Base-by-base conservation (phyloP, 2,797 vertebrate genomes). In the Tapirus indicus region DNA sequence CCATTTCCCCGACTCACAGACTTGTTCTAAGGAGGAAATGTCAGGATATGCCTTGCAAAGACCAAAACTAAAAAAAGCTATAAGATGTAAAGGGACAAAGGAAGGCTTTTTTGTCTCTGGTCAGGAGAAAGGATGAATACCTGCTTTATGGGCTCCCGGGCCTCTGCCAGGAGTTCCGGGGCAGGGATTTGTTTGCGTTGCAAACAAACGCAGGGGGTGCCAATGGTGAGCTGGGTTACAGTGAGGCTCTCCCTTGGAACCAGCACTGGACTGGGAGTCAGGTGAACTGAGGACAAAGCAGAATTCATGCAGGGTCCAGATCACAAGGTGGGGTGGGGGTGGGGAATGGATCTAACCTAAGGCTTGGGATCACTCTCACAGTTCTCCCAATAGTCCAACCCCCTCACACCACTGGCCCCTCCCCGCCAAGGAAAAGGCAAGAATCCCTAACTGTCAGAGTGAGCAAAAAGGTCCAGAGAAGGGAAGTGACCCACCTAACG, bases 201-300 rank as follows among this genome's bases (percentile, higher is more conserved):
- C 78, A 97, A 92, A 98, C 44, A 94, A 79, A 44, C 11, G 2
- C 10, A 44, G 27, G 14, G 47, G 83, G 88, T 95, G 97, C 91
- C 94, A 95, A 91, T 25, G 44, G 64, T 35, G 64, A 94, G 96
- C 86, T 47, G 89, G 82, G 74, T 78, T 86, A 83, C 87, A 78
- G 35, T 5, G 66, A 90, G 58, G 72, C 20, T 23, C 82, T 94
- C 91, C 74, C 79, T 25, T 77, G 69, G 80, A 95, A 77, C 17
- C 60, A 56, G 64, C 52, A 49, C 52, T 60, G 49, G 56, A 20
- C 86, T 17, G 47, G 56, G 29, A 97, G 83, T 83, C 86, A 69
- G 97, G 89, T 96, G 96, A 97, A 93, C 86, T n/a, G 44, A 60
- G 49, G 95, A 88, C 96, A 97, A 96, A 90, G 89, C n/a, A 11